phyloP scores from a whole-genome alignment of 2,113 vertebrate genomes.

The Turdus rufiventris region DNA sequence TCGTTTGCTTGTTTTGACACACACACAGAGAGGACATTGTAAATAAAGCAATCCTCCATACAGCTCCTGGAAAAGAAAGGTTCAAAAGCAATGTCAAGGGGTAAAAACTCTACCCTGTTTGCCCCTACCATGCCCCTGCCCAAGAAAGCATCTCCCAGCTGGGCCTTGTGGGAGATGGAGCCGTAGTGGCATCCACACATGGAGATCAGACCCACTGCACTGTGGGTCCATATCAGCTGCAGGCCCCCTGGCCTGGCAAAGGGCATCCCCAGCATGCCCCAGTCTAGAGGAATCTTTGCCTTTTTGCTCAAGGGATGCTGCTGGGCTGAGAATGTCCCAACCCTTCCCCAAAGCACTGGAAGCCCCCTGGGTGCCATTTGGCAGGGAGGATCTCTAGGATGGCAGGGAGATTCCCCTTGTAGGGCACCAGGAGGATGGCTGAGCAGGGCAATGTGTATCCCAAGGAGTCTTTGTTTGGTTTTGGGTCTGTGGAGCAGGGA shows the following conservation, averaged over 20 bases:
- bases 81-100: not conserved
- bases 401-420: not conserved
- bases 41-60: not conserved
- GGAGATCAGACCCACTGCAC: not conserved
- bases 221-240: fast-evolving
- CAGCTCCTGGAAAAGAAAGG: not conserved
- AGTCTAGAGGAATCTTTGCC: not conserved
- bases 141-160: conserved; percentile 71
- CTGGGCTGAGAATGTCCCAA: conserved; percentile 8
- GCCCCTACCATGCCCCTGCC: not conserved
- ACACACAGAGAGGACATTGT: not conserved
- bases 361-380: not conserved
- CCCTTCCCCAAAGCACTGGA: not conserved
- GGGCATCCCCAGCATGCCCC: fast-evolving
- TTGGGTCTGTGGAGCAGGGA: not conserved
- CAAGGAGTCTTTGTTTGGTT: not conserved
- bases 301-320: not conserved
- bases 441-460: not conserved
- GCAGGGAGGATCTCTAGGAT: not conserved
- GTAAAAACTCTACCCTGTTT: not conserved
- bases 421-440: not conserved
- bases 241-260: not conserved
- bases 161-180: conserved; percentile 69
- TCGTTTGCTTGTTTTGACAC: conserved; percentile 74
- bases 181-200: not conserved